A percentile compares a stretch with the other conserved stretches of the same genome.
phyloP scores from a whole-genome alignment of 2,888 invertebrate species.

The Dasypogon diadema region DNA sequence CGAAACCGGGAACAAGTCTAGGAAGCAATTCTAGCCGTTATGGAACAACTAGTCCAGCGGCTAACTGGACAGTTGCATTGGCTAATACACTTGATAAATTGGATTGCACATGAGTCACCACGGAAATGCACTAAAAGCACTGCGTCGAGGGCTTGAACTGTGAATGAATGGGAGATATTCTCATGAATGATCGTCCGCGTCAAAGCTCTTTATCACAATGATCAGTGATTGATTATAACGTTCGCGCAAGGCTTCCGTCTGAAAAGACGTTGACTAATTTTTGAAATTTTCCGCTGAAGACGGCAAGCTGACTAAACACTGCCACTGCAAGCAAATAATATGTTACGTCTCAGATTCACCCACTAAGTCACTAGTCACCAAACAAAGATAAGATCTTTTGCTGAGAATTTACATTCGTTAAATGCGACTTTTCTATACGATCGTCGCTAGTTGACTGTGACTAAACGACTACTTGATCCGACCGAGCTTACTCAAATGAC shows the following conservation, averaged over 20 bases:
- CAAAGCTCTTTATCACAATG: neutral
- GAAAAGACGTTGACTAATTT: neutral
- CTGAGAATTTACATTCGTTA: too few species aligned
- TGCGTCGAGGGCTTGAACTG: neutral
- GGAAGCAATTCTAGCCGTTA: neutral
- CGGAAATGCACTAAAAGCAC: slow-evolving; percentile 2
- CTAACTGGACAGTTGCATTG: neutral
- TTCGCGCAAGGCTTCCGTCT: neutral
- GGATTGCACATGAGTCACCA: neutral
- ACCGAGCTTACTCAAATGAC: slow-evolving; percentile 31
- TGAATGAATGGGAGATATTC: neutral
- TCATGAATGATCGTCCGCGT: neutral
- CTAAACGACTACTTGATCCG: slow-evolving; percentile 21
- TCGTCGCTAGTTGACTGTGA: neutral
- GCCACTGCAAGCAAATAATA: neutral
- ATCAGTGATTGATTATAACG: neutral
- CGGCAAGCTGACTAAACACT: neutral
- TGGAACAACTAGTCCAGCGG: neutral
- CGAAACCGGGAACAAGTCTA: neutral
- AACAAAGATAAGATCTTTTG: slow-evolving; percentile 1
- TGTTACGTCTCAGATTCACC: neutral
- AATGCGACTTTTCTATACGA: neutral
- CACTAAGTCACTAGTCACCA: neutral
- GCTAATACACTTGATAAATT: neutral
- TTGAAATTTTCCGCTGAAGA: neutral